These are phyloP conservation scores for Potamarius usumacintae DNA, from an alignment of 2,113 vertebrate species.

Conservation along the genomic window DNA sequence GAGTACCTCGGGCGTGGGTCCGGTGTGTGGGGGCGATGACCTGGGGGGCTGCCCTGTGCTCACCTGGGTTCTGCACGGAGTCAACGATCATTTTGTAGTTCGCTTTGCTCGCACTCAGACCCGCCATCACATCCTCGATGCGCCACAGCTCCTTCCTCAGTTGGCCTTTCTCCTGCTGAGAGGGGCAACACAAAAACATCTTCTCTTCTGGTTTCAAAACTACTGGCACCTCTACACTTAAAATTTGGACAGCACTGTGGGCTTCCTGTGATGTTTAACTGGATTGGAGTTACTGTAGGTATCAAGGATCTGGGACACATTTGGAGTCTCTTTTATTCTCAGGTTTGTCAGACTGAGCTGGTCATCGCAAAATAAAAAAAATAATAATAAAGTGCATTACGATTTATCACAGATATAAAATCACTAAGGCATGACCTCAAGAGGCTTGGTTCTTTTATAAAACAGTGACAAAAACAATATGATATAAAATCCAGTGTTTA, in stretches of 20 bases:
- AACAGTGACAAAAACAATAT: neutral
- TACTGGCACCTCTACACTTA: neutral
- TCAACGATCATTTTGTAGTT: constrained; percentile 93
- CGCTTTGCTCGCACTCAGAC: constrained; percentile 91
- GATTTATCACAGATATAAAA: neutral
- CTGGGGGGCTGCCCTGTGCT: constrained; percentile 40
- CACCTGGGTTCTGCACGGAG: constrained; percentile 94
- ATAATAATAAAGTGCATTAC: neutral
- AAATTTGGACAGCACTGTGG: neutral
- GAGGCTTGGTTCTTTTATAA: neutral
- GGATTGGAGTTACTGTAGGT: no score
- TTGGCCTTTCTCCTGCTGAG: constrained; percentile 84
- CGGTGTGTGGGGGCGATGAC: constrained; percentile 34
- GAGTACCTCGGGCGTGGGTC: constrained; percentile 40
- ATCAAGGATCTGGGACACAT: neutral
- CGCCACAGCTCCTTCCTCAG: constrained; percentile 95
- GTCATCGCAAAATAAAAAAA: neutral
- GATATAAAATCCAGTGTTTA: neutral
- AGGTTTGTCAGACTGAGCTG: neutral
- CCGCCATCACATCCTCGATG: constrained; percentile 93
- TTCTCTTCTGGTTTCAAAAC: neutral
- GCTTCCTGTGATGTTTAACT: neutral
- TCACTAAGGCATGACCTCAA: neutral
- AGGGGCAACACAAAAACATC: neutral
- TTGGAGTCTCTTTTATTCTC: neutral